Evolutionary conservation across 2,113 vertebrate genomes (phyloP).

Genomic region (Apistogramma diplotaenia): DNA sequence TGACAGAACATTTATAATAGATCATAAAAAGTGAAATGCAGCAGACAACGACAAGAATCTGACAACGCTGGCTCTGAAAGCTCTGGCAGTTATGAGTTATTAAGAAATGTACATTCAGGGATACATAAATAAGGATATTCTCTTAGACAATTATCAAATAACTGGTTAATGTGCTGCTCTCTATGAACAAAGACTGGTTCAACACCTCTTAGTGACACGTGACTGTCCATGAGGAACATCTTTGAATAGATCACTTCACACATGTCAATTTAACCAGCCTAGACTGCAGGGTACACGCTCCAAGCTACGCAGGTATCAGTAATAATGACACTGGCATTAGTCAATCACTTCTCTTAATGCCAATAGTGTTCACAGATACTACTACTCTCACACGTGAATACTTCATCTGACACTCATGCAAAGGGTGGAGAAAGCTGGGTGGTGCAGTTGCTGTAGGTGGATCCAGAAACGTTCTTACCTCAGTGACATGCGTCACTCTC

Average conservation of each 20-base stretch:
- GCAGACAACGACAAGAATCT: neutral
- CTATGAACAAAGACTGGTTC: neutral
- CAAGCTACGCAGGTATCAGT: neutral
- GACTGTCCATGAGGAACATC: neutral
- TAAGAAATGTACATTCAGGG: neutral
- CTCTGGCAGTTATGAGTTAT: neutral
- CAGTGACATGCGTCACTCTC: neutral
- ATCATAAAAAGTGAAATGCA: neutral
- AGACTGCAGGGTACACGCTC: neutral
- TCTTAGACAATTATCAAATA: neutral
- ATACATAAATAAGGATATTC: neutral
- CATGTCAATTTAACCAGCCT: neutral
- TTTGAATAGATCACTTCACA: neutral
- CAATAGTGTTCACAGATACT: neutral
- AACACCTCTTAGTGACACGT: neutral
- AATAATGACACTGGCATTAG: neutral
- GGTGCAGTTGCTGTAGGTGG: neutral
- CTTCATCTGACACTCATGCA: neutral
- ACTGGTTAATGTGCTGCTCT: neutral
- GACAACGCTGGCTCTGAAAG: neutral
- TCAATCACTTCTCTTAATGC: neutral
- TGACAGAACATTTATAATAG: neutral
- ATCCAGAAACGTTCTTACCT: neutral
- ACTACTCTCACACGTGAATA: neutral
- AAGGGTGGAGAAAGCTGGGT: neutral